Conservation (phyloP, 1,140 invertebrate species). For the Zaprionus inermis region DNA sequence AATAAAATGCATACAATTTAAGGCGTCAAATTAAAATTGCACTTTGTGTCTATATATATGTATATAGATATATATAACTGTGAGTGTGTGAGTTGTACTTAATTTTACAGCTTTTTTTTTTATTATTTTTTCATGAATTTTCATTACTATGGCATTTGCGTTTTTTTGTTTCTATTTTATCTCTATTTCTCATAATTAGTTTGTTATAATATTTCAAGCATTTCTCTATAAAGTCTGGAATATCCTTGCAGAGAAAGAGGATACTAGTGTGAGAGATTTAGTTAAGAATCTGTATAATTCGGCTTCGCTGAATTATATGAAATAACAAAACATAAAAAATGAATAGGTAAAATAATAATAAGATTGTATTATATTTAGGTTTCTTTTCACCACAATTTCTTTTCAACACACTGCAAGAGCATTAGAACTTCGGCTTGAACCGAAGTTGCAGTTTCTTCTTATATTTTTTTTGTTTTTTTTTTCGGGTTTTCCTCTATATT, state of each 20-base stretch:
- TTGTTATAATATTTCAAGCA: conserved; percentile 1
- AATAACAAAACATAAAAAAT: background rate
- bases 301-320: no score
- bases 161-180: background rate
- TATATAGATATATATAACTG: background rate
- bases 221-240: conserved; percentile 5
- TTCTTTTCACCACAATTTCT: background rate
- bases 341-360: background rate
- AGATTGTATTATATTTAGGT: background rate
- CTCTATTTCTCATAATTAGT: background rate
- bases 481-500: background rate
- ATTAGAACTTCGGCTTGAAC: background rate
- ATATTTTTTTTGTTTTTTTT: background rate
- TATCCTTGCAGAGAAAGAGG: conserved; percentile 13
- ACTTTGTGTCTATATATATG: background rate
- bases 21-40: conserved; percentile 14
- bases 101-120: conserved; percentile 17
- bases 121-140: conserved; percentile 20
- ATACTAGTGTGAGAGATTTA: background rate
- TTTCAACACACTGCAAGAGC: conserved; percentile 19
- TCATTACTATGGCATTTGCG: conserved; percentile 17
- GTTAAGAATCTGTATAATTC: no score
- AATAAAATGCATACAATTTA: conserved; percentile 9
- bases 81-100: background rate
- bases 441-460: background rate